Evolutionary conservation across 2,797 vertebrate genomes (phyloP), one percentile per base, ranked within the genome.

Genomic region (Enteromius fasciolatus): DNA sequence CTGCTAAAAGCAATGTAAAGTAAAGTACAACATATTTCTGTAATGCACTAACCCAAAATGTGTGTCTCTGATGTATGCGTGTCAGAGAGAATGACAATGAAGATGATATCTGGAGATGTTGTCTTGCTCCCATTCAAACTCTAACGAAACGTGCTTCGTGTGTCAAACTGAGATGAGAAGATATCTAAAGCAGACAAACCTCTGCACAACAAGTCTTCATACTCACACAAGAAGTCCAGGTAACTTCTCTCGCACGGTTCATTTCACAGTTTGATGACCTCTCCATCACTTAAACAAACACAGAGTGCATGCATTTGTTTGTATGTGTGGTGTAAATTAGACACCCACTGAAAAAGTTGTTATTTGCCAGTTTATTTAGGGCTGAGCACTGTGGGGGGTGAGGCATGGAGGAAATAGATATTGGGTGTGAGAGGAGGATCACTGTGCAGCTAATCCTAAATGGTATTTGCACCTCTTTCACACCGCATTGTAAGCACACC

Each of bases 381-480:
- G 73, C 57, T 73, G 52, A 64, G 57, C 66, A 33, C 72, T 63
- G 33, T 78, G 10, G 17, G 17, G 61, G 36, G 23, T 64, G 66
- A 25, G 36, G 54, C 64, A 61, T 9, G 39, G 18, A 17, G 46
- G 33, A 76, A 57, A 59, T 54, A 39, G 25, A 68, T 23, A 48
- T 72, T 76, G 82, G 25, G 61, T 81, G 74, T 75, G 57, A 84
- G 31, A 83, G 33, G 72, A 83, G 31, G n/a, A 63, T 59, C 61
- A 87, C 83, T 86, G 85, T 83, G 84, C 87, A 84, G 89, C 90
- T 91, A 90, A 90, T 86, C 82, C 77, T 83, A 86, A 73, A 87
- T 73, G 57, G 83, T 83, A 90, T 91, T 91, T 88, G 73, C 78
- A 70, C 64, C 83, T 89, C 90, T 90, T 90, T 93, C 84, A 82